Percentiles rank a stretch among this genome's conserved stretches.
These are phyloP conservation scores for Pogonomyrmex californicus DNA, from an alignment of 1,140 invertebrate genomes.

Conservation along the genomic window DNA sequence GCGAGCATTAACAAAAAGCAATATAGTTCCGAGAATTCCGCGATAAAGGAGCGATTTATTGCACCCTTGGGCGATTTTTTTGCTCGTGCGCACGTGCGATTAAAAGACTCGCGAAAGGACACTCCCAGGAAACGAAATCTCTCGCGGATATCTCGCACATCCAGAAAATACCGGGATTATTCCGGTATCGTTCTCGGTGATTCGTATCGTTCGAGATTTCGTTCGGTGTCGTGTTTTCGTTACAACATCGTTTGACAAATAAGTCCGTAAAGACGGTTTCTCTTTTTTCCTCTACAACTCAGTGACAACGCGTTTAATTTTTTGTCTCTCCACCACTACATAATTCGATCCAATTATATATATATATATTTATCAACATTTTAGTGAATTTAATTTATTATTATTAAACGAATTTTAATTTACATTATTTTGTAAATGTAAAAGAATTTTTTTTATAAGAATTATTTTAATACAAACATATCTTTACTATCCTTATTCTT, in stretches of 20 bases:
- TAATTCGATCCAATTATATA: neutral
- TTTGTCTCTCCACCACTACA: neutral
- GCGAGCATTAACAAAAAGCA: conserved; percentile 1
- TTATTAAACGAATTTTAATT: neutral
- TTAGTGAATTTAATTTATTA: neutral
- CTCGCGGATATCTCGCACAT: neutral
- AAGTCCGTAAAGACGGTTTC: neutral
- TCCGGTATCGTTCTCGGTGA: neutral
- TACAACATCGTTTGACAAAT: neutral
- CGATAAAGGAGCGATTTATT: conserved; percentile 48
- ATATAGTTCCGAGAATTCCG: conserved; percentile 11
- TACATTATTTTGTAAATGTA: neutral
- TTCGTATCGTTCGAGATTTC: conserved; percentile 19
- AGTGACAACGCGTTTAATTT: neutral
- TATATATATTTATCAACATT: neutral
- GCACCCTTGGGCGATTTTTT: conserved; percentile 19
- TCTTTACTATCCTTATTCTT: neutral
- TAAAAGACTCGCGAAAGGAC: conserved; percentile 25
- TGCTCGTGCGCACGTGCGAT: neutral
- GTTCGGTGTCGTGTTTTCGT: neutral
- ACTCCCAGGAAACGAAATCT: neutral
- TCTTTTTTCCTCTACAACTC: neutral
- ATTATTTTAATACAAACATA: neutral
- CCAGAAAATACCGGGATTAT: neutral
- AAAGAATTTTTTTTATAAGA: neutral